These are phyloP conservation scores for Holothuria scabra DNA, from an alignment of 53 echinoderm and acorn worm species.

Conservation along the genomic window DNA sequence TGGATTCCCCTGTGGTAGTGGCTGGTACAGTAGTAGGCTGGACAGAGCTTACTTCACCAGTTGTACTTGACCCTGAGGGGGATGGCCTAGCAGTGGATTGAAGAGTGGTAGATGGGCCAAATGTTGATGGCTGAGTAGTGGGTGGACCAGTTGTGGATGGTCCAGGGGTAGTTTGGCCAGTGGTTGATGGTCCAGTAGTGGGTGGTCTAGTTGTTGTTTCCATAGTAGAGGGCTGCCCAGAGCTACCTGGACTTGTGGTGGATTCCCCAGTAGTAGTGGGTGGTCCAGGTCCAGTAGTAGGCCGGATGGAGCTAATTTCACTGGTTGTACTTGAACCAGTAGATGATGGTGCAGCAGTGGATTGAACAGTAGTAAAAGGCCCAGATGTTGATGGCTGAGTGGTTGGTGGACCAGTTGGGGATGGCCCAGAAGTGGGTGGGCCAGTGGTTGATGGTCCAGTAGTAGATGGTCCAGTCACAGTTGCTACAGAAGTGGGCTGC, in stretches of 20 bases:
- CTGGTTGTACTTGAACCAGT: no score
- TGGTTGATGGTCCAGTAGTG: slow-evolving; percentile 5
- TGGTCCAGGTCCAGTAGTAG: background rate
- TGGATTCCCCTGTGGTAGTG: slow-evolving; percentile 1
- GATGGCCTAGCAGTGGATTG: slow-evolving; percentile 29
- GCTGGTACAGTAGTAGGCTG: slow-evolving; percentile 21
- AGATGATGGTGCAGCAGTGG: background rate
- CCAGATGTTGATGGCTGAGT: background rate
- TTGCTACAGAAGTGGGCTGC: background rate
- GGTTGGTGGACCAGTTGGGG: slow-evolving; percentile 3
- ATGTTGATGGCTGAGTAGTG: slow-evolving; percentile 9
- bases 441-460: background rate
- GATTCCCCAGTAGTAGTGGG: background rate
- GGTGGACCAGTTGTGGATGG: background rate
- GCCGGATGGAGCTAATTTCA: no score
- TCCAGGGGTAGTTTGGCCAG: background rate
- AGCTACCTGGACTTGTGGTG: background rate
- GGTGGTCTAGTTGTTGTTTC: slow-evolving; percentile 2
- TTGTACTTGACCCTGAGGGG: background rate
- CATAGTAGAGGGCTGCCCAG: background rate
- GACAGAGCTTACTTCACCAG: background rate
- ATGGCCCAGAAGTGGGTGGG: slow-evolving; percentile 1
- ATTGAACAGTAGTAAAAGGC: background rate
- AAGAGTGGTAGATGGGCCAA: background rate
- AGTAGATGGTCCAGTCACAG: background rate